Evolutionary conservation across 1,140 invertebrate genomes (phyloP), one percentile per base, ranked within the genome.

Genomic region (Venturia canescens): DNA sequence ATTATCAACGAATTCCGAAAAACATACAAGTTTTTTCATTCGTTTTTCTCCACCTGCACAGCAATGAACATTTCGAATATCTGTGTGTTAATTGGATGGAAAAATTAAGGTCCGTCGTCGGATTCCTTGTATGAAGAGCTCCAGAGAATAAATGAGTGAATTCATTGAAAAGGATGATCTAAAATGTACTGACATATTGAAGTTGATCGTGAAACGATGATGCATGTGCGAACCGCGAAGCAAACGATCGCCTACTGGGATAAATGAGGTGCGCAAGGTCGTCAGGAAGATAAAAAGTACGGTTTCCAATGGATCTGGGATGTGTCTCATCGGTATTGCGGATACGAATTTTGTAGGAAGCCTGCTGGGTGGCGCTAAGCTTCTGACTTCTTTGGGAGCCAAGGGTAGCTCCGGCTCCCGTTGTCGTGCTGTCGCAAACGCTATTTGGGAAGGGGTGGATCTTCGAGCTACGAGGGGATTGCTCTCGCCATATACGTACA

Each of bases 251-350:
- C 71, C 81, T 67, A 71, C 63, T 27, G 83, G 80, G 75, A 88
- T 84, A 81, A 88, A 88, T 81, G 87, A 84, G 86, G 87, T 88
- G 86, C 80, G 85, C 87, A n/a, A 69, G 72, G 53, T 57, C 66
- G 78, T 72, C 16, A 71, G 29, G 27, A 53, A 53, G 44, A 80
- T 29, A 67, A 50, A 76, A 21, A 57, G 67, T 82, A 85, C 31
- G 76, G 79, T 60, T 27, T 74, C 53, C 71, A 44, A 72, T 84
- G 80, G 80, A 80, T 70, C 57, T 76, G 67, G 60, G 63, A 44
- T 67, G 74, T 67, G 74, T 79, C 66, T 69, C 83, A 83, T 84
- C 75, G 60, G 53, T 77, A 23, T 15, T 66, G 57, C 53, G 53
- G 27, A 74, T 53, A 74, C 48, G 26, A 29, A 26, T n/a, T 76